Base-by-base conservation (phyloP, 2,113 vertebrate genomes). In the Atrichornis clamosus region DNA sequence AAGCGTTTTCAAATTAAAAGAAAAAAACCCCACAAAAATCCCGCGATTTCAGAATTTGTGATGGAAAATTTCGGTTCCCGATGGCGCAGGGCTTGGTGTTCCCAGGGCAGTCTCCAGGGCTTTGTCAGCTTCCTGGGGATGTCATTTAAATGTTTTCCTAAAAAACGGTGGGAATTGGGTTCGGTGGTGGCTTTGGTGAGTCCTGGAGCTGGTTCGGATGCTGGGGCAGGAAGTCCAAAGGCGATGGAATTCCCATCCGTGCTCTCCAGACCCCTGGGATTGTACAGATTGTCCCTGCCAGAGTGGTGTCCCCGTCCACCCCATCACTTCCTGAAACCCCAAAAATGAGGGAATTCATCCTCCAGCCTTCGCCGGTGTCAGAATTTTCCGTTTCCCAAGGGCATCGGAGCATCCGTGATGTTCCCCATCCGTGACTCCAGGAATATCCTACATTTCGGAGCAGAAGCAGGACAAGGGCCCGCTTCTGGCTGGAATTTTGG, bases 391-490 rank as follows among this genome's bases (percentile, higher is more conserved):
- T 49, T 64, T 13, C 41, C 52, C 23, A 50, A 33, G 3, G 6
- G 22, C 2, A 0, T 4, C 0, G 2, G 60, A 58, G 44, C 20
- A 10, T 3, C 26, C 2, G 0, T 1, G 6, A 33, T 6, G 1
- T 60, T 64, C 24, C 13, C 7, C 5, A 15, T 15, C 30, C 0
- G 0, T 1, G 4, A 22, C 58, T 3, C 24, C 2, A 2, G 35
- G 55, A 74, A 74, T 10, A 74, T 17, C 62, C 6, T 0, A 20
- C 33, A 75, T 83, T 67, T 11, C 2, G 6, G n/a, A 15, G 13
- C 30, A 7, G 41, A 33, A 81, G 20, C 37, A 1, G 1, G 52
- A 52, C 3, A 1, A 6, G 3, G 50, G 28, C 21, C 1, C 4
- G 5, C 16, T 63, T 10, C 27, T 6, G n/a, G 42, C 20, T 22